Conservation (phyloP, 2,113 vertebrate species). For the Sorex fumeus region DNA sequence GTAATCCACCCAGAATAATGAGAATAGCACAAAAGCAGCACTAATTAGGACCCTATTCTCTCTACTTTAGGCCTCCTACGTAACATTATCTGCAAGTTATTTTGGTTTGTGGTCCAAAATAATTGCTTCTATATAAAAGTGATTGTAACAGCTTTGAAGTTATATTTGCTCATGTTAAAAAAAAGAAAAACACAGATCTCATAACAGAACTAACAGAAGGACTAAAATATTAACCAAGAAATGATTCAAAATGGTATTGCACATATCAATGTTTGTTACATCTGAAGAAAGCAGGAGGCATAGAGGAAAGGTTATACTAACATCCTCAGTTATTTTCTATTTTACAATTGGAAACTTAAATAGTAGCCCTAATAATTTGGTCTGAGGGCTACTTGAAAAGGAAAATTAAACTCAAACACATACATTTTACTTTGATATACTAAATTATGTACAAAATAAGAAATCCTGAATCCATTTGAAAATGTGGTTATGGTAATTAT, state of each 20-base stretch:
- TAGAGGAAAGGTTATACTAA: neutral
- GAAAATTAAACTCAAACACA: slow-evolving; percentile 30
- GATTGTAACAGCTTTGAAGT: slow-evolving; percentile 77
- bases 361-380: neutral
- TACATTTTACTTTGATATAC: slow-evolving; percentile 27
- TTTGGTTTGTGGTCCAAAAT: slow-evolving; percentile 72
- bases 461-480: neutral
- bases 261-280: neutral
- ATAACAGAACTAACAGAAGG: slow-evolving; percentile 39
- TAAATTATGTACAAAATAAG: neutral
- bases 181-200: slow-evolving; percentile 40
- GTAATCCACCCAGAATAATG: slow-evolving; percentile 53
- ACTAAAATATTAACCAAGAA: slow-evolving; percentile 53
- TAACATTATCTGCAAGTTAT: slow-evolving; percentile 67
- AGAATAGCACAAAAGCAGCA: slow-evolving; percentile 39
- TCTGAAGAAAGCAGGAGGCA: neutral
- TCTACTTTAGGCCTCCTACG: slow-evolving; percentile 68
- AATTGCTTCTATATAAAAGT: slow-evolving; percentile 73
- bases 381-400: neutral
- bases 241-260: neutral
- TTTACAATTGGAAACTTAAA: slow-evolving; percentile 34
- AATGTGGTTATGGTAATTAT: slow-evolving; percentile 4
- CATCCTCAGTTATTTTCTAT: neutral
- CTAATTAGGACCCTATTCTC: slow-evolving; percentile 70
- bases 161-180: slow-evolving; percentile 24